phyloP scores from a whole-genome alignment of 2,888 invertebrate species.

The Pyrocoelia pectoralis region DNA sequence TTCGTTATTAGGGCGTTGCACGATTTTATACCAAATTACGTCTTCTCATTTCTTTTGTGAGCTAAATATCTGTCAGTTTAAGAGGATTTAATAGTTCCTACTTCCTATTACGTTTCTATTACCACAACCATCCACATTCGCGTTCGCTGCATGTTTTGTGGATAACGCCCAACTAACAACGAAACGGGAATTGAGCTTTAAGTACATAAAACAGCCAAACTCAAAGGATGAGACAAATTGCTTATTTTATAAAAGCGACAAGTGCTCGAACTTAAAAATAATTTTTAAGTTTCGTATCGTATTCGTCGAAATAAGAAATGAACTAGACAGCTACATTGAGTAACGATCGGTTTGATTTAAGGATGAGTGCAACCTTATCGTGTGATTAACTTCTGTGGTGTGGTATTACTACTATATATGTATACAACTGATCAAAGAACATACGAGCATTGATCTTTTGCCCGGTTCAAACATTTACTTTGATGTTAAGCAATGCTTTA shows the following conservation, averaged over 20 bases:
- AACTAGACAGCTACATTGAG: neutral
- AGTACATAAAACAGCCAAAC: neutral
- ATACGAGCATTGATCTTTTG: neutral
- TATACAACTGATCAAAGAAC: neutral
- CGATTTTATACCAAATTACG: conserved; percentile 1
- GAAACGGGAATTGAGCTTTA: neutral
- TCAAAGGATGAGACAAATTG: neutral
- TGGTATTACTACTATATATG: neutral
- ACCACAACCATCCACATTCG: neutral
- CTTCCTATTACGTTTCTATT: neutral
- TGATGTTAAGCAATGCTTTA: conserved; percentile 8
- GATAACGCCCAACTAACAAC: neutral
- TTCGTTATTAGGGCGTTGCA: neutral
- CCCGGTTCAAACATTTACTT: conserved; percentile 2
- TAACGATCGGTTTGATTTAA: neutral
- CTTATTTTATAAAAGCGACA: neutral
- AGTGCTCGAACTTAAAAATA: neutral
- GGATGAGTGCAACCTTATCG: neutral
- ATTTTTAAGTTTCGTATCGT: no score
- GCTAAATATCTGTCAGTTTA: neutral
- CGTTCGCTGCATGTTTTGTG: no score
- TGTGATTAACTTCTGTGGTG: neutral
- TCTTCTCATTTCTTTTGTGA: neutral
- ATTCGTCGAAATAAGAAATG: no score
- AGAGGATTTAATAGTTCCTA: neutral